A percentile compares a stretch with the other conserved stretches of the same genome.
Evolutionary conservation across 2,888 invertebrate genomes (phyloP).

Genomic region (Stenotaenia linearis): DNA sequence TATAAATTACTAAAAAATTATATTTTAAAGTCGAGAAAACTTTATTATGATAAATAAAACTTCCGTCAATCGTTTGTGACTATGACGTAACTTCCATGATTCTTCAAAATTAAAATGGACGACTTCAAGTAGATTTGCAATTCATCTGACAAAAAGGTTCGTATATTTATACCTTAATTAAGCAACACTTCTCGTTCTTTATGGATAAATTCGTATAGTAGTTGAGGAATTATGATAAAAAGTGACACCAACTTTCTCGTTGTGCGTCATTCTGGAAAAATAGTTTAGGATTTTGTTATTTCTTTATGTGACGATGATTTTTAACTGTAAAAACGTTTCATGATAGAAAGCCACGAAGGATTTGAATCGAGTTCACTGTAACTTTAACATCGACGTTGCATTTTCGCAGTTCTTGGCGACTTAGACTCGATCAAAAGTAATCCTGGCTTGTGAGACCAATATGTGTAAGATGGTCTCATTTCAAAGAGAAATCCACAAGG

Average conservation of each 20-base stretch:
- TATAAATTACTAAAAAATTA: conserved; percentile 16
- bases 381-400: background rate
- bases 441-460: background rate
- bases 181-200: background rate
- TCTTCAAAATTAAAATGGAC: background rate
- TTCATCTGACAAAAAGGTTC: background rate
- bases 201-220: background rate
- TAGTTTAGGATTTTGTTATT: background rate
- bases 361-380: background rate
- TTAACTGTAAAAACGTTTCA: background rate
- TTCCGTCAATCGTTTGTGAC: no score
- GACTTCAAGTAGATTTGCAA: background rate
- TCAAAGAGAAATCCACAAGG: conserved; percentile 6
- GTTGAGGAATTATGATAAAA: background rate
- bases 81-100: no score
- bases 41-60: no score
- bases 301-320: background rate
- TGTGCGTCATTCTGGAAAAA: background rate
- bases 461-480: background rate
- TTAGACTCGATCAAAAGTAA: background rate
- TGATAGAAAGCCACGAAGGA: background rate
- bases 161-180: background rate
- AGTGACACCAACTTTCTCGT: background rate
- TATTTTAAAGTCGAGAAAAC: background rate
- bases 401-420: background rate